These are phyloP conservation scores for Neosilurus mollespiculum DNA, from an alignment of 2,797 vertebrate species.

Conservation along the genomic window DNA sequence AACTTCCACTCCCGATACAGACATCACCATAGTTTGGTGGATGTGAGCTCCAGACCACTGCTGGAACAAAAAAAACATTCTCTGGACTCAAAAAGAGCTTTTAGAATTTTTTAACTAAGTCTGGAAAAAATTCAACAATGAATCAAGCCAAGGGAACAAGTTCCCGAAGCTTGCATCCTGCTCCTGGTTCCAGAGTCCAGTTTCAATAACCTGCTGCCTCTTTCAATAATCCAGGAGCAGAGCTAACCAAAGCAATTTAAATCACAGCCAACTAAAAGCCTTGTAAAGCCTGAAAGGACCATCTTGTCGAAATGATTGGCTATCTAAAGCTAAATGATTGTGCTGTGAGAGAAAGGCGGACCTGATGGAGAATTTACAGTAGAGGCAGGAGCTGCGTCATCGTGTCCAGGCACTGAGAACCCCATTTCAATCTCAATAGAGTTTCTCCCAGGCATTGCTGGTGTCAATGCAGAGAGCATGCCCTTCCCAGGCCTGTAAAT, in stretches of 20 bases:
- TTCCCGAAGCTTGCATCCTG: not conserved
- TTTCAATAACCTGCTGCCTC: constrained; percentile 27
- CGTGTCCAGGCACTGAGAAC: constrained; percentile 32
- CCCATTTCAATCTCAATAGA: constrained; percentile 50
- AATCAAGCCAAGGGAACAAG: constrained; percentile 1
- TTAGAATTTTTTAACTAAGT: not conserved
- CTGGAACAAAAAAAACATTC: not conserved
- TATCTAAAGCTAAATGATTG: constrained; percentile 35
- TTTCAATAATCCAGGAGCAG: constrained; percentile 29
- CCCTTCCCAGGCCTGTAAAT: constrained; percentile 57
- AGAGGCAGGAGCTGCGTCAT: constrained; percentile 22
- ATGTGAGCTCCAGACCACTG: not conserved
- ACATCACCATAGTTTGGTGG: not conserved
- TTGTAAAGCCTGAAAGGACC: constrained; percentile 29
- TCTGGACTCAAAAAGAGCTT: not conserved
- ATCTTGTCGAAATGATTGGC: constrained; percentile 27
- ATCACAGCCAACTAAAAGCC: constrained; percentile 32
- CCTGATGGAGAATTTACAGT: constrained; percentile 40
- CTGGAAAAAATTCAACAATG: not conserved
- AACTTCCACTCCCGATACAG: not conserved
- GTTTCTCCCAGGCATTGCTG: constrained; percentile 14
- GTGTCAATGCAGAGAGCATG: constrained; percentile 36
- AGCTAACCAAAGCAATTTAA: constrained; percentile 43
- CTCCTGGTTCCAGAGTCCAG: constrained; percentile 2
- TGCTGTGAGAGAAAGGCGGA: constrained; percentile 5